Base-by-base conservation (phyloP, 2,888 invertebrate genomes). In the Drosophila mayaguana region DNA sequence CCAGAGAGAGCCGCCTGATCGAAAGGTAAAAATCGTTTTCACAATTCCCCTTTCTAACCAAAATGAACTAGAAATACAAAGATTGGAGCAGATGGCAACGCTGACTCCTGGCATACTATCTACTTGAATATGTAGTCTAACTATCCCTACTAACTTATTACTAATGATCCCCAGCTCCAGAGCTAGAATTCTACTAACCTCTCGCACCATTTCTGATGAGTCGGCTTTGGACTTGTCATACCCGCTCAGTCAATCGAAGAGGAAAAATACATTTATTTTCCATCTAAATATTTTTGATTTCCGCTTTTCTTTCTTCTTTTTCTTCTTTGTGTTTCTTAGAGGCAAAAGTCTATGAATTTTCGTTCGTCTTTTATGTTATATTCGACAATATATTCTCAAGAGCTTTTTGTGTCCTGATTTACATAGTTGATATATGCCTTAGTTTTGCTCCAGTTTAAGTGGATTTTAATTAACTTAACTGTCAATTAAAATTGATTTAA, bases 401-500 rank as follows among this genome's bases (percentile, higher is more conserved):
- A 69, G 75, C 54, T 69, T 69, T 65, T 40, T 66, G 46, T 48
- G 48, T 28, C 28, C 45, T 18, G n/a, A 50, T 32, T 32, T 32
- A 9, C 48, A n/a, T 20, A 22, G 42, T 42, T 64, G 20, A 5
- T 16, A 4, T 51, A 25, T 59, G 28, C 28, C 28, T 45, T 9
- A 34, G 42, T 38, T 63, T 40, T 42, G 18, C 45, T 63, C 25
- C 50, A 3, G 48, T 60, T 63, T 75, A 63, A 74, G 50, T 73
- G 59, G 55, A 48, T 72, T 80, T 82, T 72, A 65, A 86, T 71
- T 80, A 61, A 66, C 70, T 77, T 68, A 74, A 71, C 72, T 70
- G 66, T 36, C 12, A 6, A 20, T 54, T 70, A 22, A 2, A 48
- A 42, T 4, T 45, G 1, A n/a, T 28, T 28, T 11, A 28, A 28